Conservation (phyloP, 2,797 vertebrate genomes). For the Thunnus albacares region DNA sequence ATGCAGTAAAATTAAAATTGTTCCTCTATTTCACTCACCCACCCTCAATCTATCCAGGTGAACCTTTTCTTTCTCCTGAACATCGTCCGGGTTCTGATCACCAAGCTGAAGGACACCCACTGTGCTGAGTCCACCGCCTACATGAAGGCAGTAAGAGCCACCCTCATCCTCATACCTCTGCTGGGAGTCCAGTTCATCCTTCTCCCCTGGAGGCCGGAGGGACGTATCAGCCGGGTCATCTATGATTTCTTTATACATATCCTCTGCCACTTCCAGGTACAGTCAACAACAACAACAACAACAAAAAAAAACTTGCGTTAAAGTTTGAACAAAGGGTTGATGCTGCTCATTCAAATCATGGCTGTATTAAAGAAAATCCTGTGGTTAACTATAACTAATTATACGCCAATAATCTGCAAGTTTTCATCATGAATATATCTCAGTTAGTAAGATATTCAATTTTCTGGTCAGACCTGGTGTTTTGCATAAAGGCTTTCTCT, state of each 20-base stretch:
- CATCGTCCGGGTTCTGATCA: conserved; percentile 88
- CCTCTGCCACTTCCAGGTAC: conserved; percentile 85
- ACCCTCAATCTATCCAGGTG: conserved; percentile 70
- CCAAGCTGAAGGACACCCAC: conserved; percentile 87
- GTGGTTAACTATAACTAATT: not conserved
- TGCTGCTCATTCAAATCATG: not conserved
- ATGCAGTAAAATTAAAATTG: not conserved
- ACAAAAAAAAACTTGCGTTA: not conserved
- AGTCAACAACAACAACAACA: no score
- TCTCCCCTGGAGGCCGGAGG: conserved; percentile 77
- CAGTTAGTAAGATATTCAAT: not conserved
- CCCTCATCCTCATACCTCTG: conserved; percentile 88
- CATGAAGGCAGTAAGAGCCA: conserved; percentile 89
- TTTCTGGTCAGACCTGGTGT: not conserved
- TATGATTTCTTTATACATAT: conserved; percentile 81
- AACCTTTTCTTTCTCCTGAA: conserved; percentile 89
- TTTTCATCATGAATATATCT: not conserved
- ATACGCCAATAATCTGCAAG: not conserved
- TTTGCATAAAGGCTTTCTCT: not conserved
- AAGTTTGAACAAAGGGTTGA: not conserved
- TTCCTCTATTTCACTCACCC: not conserved
- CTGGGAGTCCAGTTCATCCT: conserved; percentile 86
- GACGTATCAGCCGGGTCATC: conserved; percentile 64
- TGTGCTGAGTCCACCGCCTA: conserved; percentile 84
- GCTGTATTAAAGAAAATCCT: not conserved